Evolutionary conservation across 2,797 vertebrate genomes (phyloP).

Genomic region (Sebastes diploproa): DNA sequence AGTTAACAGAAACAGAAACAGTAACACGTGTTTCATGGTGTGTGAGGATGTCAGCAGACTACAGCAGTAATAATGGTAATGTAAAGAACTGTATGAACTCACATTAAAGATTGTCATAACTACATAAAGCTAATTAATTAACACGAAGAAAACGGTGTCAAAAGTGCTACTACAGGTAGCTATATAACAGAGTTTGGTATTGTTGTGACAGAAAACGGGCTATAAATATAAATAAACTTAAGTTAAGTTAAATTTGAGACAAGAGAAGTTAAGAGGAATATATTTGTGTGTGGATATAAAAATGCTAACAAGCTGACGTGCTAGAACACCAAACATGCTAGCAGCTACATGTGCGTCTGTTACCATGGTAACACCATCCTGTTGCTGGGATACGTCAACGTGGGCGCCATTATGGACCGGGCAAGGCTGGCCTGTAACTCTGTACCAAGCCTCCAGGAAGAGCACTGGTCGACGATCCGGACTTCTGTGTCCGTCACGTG

Average conservation of each 20-base stretch:
- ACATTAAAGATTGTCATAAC: background rate
- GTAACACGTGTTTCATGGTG: background rate
- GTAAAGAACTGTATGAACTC: background rate
- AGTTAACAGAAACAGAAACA: background rate
- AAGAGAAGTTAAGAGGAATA: background rate
- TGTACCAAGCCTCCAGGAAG: no score
- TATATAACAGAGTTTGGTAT: background rate
- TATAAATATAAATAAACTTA: background rate
- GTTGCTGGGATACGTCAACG: background rate
- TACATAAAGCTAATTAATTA: background rate
- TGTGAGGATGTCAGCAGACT: background rate
- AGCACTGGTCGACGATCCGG: no score
- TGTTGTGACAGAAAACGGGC: no score
- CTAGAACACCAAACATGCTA: background rate
- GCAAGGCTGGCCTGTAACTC: no score
- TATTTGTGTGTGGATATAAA: background rate
- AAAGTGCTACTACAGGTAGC: background rate
- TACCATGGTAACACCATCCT: background rate
- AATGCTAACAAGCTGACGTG: background rate
- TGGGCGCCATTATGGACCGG: no score
- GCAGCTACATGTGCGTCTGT: background rate
- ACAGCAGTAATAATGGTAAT: background rate
- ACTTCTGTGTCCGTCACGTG: no score
- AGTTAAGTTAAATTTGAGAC: background rate
- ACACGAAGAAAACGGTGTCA: background rate